Evolutionary conservation across 2,888 invertebrate species (phyloP).

Genomic region (Desoria tigrina): DNA sequence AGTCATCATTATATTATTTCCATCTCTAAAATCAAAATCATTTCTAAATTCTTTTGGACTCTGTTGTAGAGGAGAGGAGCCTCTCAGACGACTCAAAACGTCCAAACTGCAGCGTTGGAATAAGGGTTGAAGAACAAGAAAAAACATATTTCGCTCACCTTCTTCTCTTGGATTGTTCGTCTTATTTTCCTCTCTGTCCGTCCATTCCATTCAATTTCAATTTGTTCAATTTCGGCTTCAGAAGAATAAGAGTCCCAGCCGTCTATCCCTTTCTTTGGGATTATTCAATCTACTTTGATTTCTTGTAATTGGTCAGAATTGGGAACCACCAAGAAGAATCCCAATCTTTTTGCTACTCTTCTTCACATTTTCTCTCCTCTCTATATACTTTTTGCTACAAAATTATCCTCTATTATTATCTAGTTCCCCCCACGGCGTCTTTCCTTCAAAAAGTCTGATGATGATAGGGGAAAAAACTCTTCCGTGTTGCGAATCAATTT

Average conservation of each 20-base stretch:
- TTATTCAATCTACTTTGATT: constrained; percentile 10
- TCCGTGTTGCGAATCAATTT: constrained; percentile 7
- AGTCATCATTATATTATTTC: constrained; percentile 3
- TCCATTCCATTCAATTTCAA: constrained; percentile 11
- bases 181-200: constrained; percentile 6
- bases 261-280: background rate
- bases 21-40: constrained; percentile 2
- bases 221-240: constrained; percentile 8
- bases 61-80: too few species aligned
- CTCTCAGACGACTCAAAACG: background rate
- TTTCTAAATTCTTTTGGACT: constrained; percentile 11
- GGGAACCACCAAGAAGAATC: constrained; percentile 19
- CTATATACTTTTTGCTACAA: background rate
- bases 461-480: constrained; percentile 7
- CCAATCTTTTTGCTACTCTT: constrained; percentile 10
- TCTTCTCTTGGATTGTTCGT: background rate
- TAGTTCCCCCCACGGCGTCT: background rate
- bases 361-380: background rate
- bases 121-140: constrained; percentile 5
- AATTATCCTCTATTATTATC: background rate
- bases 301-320: constrained; percentile 12
- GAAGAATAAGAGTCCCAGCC: background rate
- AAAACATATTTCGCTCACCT: constrained; percentile 10
- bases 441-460: background rate
- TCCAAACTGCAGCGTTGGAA: background rate